These are phyloP conservation scores for Tarsius wallacei DNA, from an alignment of 2,797 vertebrate genomes.

Conservation along the genomic window DNA sequence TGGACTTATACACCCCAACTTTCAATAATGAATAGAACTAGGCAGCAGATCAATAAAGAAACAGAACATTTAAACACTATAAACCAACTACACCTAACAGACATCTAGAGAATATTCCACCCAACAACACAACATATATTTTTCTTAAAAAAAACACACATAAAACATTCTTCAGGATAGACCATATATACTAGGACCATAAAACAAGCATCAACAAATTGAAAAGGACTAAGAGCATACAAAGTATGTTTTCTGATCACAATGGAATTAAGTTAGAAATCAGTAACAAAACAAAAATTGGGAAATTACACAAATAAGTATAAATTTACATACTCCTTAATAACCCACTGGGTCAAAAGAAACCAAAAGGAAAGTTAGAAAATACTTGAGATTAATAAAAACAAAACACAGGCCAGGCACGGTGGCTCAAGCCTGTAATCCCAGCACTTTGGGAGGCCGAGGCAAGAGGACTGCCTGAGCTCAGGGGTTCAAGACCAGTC, in stretches of 20 bases:
- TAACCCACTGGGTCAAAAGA: constrained; percentile 17
- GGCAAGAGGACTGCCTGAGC: too few species aligned
- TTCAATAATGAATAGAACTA: background rate
- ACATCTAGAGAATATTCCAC: background rate
- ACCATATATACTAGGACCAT: background rate
- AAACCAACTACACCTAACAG: constrained; percentile 15
- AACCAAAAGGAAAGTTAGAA: constrained; percentile 30
- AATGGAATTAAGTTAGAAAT: constrained; percentile 57
- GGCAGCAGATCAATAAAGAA: constrained; percentile 29
- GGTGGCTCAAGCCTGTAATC: too few species aligned
- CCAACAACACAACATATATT: background rate
- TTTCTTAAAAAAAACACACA: background rate
- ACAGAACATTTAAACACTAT: background rate
- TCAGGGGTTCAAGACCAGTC: too few species aligned
- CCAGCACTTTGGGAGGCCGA: too few species aligned
- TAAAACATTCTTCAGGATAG: background rate
- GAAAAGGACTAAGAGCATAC: background rate
- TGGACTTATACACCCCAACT: background rate
- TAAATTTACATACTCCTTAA: constrained; percentile 51
- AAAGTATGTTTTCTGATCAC: background rate
- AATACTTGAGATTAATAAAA: constrained; percentile 50
- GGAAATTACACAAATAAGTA: constrained; percentile 13
- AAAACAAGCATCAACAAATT: background rate
- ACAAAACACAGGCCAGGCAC: background rate
- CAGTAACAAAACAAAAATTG: constrained; percentile 10